Conservation (phyloP, 2,113 vertebrate species). For the Pleuronectes platessa region DNA sequence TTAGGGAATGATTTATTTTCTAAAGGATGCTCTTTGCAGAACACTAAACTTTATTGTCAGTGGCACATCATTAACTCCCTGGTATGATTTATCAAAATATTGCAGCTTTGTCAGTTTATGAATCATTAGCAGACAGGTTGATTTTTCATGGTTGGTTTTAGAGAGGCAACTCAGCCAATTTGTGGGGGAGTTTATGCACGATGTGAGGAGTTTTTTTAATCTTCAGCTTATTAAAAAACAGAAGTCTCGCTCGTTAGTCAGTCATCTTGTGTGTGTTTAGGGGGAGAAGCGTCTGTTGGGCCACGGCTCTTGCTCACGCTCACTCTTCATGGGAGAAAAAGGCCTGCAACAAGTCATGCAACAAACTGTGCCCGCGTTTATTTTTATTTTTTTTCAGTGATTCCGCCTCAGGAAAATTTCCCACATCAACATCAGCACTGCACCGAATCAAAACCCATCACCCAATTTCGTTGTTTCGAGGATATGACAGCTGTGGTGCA, state of each 20-base stretch:
- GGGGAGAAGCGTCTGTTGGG: neutral
- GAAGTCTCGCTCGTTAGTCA: neutral
- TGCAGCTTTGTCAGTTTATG: conserved; percentile 17
- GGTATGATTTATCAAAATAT: conserved; percentile 17
- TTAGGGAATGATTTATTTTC: conserved; percentile 26
- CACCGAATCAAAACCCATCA: conserved; percentile 4
- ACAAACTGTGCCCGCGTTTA: neutral
- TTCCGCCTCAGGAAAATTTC: conserved; percentile 1
- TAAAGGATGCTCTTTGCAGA: conserved; percentile 8
- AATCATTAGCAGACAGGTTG: neutral
- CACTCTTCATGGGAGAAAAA: neutral
- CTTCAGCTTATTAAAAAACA: conserved; percentile 28
- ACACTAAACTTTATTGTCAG: conserved; percentile 16
- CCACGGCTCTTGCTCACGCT: neutral
- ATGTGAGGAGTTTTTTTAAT: neutral
- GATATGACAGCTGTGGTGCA: conserved; percentile 6
- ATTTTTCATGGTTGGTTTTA: conserved; percentile 35
- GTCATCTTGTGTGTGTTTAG: neutral
- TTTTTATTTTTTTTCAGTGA: no score
- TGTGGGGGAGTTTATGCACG: neutral
- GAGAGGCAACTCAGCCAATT: neutral
- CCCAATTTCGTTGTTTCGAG: neutral
- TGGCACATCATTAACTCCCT: conserved; percentile 29
- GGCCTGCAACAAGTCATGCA: neutral
- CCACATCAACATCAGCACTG: neutral